Conservation (phyloP, 2,797 vertebrate species). For the Chromobotia macracanthus region DNA sequence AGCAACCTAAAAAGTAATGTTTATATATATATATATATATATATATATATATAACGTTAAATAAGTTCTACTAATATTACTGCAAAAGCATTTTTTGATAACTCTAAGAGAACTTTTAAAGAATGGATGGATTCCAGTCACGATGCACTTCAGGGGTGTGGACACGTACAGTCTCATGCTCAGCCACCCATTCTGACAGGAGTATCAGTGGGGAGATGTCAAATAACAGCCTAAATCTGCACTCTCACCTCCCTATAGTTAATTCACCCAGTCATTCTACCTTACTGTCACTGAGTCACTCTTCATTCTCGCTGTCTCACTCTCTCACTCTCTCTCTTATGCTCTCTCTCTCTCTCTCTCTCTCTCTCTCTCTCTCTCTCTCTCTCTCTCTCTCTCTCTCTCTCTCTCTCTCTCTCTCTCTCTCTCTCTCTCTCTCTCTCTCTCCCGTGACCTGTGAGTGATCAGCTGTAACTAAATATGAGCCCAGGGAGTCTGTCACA, state of each 20-base stretch:
- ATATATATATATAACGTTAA: too few species aligned
- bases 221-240: constrained; percentile 31
- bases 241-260: neutral
- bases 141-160: constrained; percentile 43
- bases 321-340: neutral
- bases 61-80: too few species aligned
- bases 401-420: constrained; percentile 16
- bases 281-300: constrained; percentile 12
- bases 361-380: constrained; percentile 4
- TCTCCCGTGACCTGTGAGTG: constrained; percentile 12
- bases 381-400: constrained; percentile 9
- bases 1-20: too few species aligned
- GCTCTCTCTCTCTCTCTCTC: too few species aligned
- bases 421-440: neutral
- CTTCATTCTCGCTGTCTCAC: neutral
- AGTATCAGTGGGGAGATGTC: constrained; percentile 8
- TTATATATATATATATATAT: too few species aligned
- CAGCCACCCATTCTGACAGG: constrained; percentile 23
- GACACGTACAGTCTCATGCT: constrained; percentile 27
- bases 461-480: constrained; percentile 43
- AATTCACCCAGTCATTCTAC: constrained; percentile 8
- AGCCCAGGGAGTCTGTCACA: constrained; percentile 24
- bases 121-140: constrained; percentile 28
- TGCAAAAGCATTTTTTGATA: too few species aligned
- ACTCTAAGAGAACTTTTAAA: too few species aligned